phyloP scores from a whole-genome alignment of 2,113 vertebrate species.

The Illadopsis cleaveri region DNA sequence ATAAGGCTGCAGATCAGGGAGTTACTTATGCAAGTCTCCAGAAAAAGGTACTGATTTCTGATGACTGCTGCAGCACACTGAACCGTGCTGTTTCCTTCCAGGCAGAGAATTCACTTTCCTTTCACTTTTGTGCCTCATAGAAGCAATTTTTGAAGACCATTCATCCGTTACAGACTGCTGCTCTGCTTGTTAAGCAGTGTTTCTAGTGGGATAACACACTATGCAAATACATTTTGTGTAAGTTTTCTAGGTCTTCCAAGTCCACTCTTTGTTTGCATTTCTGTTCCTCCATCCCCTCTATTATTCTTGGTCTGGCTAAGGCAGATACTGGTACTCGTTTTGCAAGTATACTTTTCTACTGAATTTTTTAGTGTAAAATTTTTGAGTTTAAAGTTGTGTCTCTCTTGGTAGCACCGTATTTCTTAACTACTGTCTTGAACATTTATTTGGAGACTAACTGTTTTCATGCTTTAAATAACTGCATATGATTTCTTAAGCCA shows the following conservation, averaged over 20 bases:
- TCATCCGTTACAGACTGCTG: not conserved
- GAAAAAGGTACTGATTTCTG: not conserved
- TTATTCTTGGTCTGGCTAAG: not conserved
- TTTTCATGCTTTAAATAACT: not conserved
- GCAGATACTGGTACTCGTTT: not conserved
- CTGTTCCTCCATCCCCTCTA: not conserved
- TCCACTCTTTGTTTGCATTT: not conserved
- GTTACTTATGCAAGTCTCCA: not conserved
- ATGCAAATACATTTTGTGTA: not conserved
- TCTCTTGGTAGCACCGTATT: not conserved
- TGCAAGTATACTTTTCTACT: not conserved
- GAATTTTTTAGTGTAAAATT: not conserved
- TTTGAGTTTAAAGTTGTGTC: not conserved
- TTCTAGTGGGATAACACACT: not conserved
- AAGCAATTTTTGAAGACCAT: constrained; percentile 3
- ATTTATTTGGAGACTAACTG: not conserved
- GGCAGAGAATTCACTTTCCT: constrained; percentile 19
- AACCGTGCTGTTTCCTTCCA: not conserved
- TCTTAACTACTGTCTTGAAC: not conserved
- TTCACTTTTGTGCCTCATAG: not conserved
- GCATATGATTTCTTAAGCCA: not conserved
- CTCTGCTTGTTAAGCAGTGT: not conserved
- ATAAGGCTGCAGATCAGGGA: not conserved
- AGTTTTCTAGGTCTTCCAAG: not conserved
- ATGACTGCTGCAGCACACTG: not conserved